A percentile compares a stretch with the other conserved stretches of the same genome.
Evolutionary conservation across 2,888 invertebrate genomes (phyloP).

Genomic region (Erpobdella octoculata): DNA sequence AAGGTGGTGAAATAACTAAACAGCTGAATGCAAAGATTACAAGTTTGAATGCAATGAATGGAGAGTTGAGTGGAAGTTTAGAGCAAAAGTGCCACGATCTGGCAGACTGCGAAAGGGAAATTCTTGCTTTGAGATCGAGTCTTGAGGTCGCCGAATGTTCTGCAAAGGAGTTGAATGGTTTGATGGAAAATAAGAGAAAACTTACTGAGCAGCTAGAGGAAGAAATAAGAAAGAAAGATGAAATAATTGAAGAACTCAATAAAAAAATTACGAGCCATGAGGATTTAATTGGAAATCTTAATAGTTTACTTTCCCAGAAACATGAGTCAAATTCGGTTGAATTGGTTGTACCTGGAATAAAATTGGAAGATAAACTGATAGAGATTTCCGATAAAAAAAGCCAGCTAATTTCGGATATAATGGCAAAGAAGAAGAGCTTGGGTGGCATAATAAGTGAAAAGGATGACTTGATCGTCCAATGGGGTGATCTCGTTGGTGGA

Average conservation of each 20-base stretch:
- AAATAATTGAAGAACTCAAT: not conserved
- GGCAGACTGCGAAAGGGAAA: not conserved
- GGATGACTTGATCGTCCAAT: constrained; percentile 14
- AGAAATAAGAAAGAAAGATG: not conserved
- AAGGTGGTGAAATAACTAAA: constrained; percentile 1
- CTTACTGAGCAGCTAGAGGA: not conserved
- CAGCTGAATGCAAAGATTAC: not conserved
- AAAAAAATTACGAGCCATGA: not conserved
- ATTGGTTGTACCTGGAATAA: too few species aligned
- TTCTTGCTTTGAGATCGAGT: not conserved
- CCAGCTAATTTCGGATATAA: not conserved
- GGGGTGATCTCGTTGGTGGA: constrained; percentile 4
- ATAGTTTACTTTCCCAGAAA: too few species aligned
- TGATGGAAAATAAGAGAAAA: too few species aligned
- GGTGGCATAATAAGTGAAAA: not conserved
- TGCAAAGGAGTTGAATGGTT: not conserved
- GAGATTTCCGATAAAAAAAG: not conserved
- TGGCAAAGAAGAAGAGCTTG: not conserved
- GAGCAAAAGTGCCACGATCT: not conserved
- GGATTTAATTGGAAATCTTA: not conserved
- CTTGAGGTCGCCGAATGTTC: too few species aligned
- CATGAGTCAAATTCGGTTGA: too few species aligned
- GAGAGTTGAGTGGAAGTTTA: not conserved
- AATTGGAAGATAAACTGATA: too few species aligned
- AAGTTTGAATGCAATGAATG: not conserved